A percentile compares a stretch with the other conserved stretches of the same genome.
Evolutionary conservation across 2,113 vertebrate species (phyloP).

Genomic region (Paramisgurnus dabryanus): DNA sequence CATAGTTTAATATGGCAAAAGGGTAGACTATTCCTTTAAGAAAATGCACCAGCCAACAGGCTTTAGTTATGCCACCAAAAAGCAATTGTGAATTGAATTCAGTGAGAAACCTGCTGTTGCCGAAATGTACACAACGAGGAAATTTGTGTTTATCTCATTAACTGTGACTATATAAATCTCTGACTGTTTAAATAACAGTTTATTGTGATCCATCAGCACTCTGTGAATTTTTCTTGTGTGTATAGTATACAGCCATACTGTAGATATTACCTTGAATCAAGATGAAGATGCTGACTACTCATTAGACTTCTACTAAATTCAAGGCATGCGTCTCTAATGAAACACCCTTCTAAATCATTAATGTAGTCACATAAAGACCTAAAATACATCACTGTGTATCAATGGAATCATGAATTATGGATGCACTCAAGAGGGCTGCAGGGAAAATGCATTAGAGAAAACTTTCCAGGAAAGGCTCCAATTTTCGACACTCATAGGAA

Average conservation of each 20-base stretch:
- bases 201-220: no score
- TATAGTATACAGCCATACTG: conserved; percentile 14
- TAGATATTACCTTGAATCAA: conserved; percentile 4
- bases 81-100: no score
- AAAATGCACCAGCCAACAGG: no score
- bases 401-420: conserved; percentile 44
- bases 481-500: not conserved
- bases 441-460: conserved; percentile 35
- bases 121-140: no score
- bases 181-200: no score
- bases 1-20: no score
- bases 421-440: conserved; percentile 36
- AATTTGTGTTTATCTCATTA: no score
- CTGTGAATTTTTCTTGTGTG: not conserved
- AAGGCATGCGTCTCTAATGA: conserved; percentile 31
- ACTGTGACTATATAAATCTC: no score
- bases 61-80: no score
- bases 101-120: no score
- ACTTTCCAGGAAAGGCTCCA: conserved; percentile 8
- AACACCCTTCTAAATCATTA: conserved; percentile 44
- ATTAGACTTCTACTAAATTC: conserved; percentile 13
- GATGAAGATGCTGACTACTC: conserved; percentile 2
- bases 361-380: conserved; percentile 37
- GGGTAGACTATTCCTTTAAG: no score
- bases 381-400: conserved; percentile 39